Evolutionary conservation across 2,113 vertebrate species (phyloP).

Genomic region (Tychaedon coryphoeus): DNA sequence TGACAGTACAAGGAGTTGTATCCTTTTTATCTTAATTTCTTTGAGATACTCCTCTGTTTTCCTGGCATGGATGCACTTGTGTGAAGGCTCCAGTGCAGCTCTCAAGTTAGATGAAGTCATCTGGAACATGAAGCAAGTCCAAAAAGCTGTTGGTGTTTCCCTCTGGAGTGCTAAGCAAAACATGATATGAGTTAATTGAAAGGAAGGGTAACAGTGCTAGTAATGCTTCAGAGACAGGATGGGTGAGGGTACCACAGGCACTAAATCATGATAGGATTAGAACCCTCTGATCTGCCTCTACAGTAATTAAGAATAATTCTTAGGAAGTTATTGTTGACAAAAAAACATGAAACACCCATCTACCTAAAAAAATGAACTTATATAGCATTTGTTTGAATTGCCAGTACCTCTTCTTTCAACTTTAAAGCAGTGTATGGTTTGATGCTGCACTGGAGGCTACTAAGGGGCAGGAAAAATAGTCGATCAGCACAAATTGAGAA

Average conservation of each 20-base stretch:
- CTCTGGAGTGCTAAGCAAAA: background rate
- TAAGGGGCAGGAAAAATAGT: background rate
- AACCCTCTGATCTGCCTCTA: background rate
- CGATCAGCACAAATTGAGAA: background rate
- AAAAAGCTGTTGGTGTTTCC: background rate
- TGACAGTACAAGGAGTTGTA: background rate
- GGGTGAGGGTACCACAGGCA: background rate
- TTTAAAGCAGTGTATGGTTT: background rate
- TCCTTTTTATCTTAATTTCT: background rate
- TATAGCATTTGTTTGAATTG: background rate
- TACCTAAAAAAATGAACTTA: background rate
- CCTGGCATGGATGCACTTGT: background rate
- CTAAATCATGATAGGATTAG: background rate
- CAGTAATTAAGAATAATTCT: background rate
- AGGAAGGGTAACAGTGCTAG: background rate
- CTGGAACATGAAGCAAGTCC: background rate
- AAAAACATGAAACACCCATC: background rate
- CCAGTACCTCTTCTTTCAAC: background rate
- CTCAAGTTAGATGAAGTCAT: background rate
- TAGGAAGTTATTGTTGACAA: background rate
- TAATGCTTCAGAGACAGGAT: background rate
- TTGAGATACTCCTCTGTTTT: background rate
- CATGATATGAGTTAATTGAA: background rate
- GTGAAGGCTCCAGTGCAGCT: background rate
- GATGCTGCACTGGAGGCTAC: background rate